Conservation (phyloP, 2,888 invertebrate species). For the Metalampra italica region DNA sequence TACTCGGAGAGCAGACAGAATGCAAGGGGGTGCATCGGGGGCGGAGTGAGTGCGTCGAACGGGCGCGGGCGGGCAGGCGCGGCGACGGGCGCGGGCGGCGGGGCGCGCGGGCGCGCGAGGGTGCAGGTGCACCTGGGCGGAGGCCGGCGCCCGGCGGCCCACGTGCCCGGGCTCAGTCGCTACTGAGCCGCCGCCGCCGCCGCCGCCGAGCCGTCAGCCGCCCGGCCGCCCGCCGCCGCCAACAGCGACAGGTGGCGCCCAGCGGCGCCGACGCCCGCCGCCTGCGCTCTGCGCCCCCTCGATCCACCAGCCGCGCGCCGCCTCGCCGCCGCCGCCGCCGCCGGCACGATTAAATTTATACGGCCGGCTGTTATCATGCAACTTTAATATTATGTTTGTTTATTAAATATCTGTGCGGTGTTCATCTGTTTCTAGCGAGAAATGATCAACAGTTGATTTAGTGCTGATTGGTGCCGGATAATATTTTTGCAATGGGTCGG, state of each 20-base stretch:
- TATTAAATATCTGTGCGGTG: slow-evolving; percentile 53
- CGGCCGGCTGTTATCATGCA: slow-evolving; percentile 48
- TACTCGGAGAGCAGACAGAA: slow-evolving; percentile 4
- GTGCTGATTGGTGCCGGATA: slow-evolving; percentile 19
- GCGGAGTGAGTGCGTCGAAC: slow-evolving; percentile 5
- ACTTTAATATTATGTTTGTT: slow-evolving; percentile 52
- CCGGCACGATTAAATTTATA: slow-evolving; percentile 28
- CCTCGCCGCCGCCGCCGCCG: slow-evolving; percentile 11
- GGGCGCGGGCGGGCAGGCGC: slow-evolving; percentile 13
- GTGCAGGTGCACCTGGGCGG: slow-evolving; percentile 55
- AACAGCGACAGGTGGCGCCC: slow-evolving; percentile 49
- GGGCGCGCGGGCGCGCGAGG: slow-evolving; percentile 23
- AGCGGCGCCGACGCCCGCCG: slow-evolving; percentile 41
- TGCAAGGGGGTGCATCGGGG: slow-evolving; percentile 19
- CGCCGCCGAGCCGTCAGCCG: slow-evolving; percentile 27
- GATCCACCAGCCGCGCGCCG: slow-evolving; percentile 32
- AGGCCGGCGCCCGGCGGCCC: slow-evolving; percentile 48
- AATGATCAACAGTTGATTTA: slow-evolving; percentile 38
- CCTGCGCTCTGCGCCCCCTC: slow-evolving; percentile 52
- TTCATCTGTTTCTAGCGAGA: slow-evolving; percentile 29
- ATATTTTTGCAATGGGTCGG: slow-evolving; percentile 17
- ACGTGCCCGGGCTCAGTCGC: slow-evolving; percentile 70
- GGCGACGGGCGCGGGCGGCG: slow-evolving; percentile 16
- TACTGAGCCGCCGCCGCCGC: slow-evolving; percentile 40
- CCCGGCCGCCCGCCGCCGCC: slow-evolving; percentile 29